These are phyloP conservation scores for Hofmannophila pseudospretella DNA, from an alignment of 2,888 invertebrate species.

Conservation along the genomic window DNA sequence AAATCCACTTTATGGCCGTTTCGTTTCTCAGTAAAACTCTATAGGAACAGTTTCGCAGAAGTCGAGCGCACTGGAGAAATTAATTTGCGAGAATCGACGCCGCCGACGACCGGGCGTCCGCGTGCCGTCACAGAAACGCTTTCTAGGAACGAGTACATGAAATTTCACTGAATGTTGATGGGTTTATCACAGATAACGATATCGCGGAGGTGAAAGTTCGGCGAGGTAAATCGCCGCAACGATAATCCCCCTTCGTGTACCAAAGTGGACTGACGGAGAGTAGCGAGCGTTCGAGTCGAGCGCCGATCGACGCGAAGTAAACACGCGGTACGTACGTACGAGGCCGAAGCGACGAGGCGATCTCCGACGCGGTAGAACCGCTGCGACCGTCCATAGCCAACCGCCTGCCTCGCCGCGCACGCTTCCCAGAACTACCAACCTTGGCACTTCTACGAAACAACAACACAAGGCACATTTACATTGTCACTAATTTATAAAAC, in stretches of 20 bases:
- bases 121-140: conserved; percentile 55
- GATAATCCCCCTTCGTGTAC: conserved; percentile 47
- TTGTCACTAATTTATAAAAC: conserved; percentile 75
- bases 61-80: conserved; percentile 67
- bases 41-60: conserved; percentile 73
- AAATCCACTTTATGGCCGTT: conserved; percentile 73
- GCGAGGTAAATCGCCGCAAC: conserved; percentile 34
- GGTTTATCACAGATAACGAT: conserved; percentile 69
- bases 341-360: conserved; percentile 18
- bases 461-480: conserved; percentile 67
- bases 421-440: conserved; percentile 70
- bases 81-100: conserved; percentile 69
- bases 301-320: conserved; percentile 18
- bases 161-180: conserved; percentile 63
- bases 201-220: conserved; percentile 75
- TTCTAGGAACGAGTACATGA: conserved; percentile 69
- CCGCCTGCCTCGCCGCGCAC: conserved; percentile 33
- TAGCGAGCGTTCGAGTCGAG: conserved; percentile 14
- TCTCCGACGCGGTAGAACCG: conserved; percentile 13
- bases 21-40: conserved; percentile 72
- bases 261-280: conserved; percentile 49
- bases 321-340: conserved; percentile 9
- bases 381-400: conserved; percentile 15
- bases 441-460: conserved; percentile 70
- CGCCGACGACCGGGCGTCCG: conserved; percentile 49